These are phyloP conservation scores for Nothocercus julius DNA, from an alignment of 2,113 vertebrate species.

Conservation along the genomic window DNA sequence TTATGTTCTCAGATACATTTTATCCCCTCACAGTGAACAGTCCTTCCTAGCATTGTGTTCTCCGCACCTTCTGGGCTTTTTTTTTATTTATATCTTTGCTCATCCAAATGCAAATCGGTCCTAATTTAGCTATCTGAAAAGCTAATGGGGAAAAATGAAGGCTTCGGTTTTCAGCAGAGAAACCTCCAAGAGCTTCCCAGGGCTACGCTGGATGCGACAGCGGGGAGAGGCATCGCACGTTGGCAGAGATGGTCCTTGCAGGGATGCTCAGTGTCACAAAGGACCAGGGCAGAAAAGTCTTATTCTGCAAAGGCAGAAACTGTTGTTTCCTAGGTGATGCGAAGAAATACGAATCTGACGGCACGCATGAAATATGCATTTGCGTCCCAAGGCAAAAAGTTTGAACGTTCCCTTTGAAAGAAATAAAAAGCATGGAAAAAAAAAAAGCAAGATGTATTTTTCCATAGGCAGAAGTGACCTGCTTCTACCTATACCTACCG, in stretches of 20 bases:
- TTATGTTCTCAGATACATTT: slow-evolving; percentile 13
- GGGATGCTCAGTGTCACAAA: neutral
- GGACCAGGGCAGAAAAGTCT: neutral
- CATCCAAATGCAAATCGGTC: neutral
- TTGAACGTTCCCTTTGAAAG: neutral
- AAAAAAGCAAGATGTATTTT: neutral
- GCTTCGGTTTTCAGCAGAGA: neutral
- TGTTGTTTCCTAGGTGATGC: slow-evolving; percentile 45
- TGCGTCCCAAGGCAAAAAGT: slow-evolving; percentile 32
- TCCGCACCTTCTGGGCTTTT: slow-evolving; percentile 35
- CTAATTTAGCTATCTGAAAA: neutral
- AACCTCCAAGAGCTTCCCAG: neutral
- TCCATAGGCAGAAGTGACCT: neutral
- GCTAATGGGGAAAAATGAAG: neutral
- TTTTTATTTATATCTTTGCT: slow-evolving; percentile 10
- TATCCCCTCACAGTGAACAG: neutral
- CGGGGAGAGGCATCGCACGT: fast-evolving
- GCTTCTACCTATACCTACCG: neutral
- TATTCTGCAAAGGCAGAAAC: neutral
- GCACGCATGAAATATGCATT: slow-evolving; percentile 14
- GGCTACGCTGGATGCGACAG: neutral
- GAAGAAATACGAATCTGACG: neutral
- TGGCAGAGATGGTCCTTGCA: neutral
- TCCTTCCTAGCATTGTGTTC: neutral
- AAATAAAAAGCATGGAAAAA: neutral